A percentile compares a stretch with the other conserved stretches of the same genome.
phyloP scores from a whole-genome alignment of 2,113 vertebrate species.

The Pampusana beccarii region DNA sequence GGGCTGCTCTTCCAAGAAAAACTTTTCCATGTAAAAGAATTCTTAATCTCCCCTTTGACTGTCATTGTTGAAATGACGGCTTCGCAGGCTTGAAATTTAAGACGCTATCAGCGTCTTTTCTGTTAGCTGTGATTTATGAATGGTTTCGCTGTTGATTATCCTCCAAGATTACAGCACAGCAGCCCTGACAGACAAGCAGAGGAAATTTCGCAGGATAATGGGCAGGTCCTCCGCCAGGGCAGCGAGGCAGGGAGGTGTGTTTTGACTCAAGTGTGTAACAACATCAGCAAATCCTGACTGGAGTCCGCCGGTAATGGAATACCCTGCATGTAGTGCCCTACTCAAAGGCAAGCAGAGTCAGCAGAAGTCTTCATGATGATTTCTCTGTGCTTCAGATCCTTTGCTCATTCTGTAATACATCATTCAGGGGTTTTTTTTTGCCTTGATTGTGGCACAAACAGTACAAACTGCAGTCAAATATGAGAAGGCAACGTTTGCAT shows the following conservation, averaged over 20 bases:
- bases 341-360: neutral
- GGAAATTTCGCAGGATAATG: slow-evolving; percentile 36
- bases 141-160: slow-evolving; percentile 62
- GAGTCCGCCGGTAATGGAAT: neutral
- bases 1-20: slow-evolving; percentile 60
- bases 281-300: neutral
- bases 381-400: neutral
- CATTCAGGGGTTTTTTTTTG: neutral
- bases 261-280: slow-evolving; percentile 8
- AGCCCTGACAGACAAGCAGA: slow-evolving; percentile 54
- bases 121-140: slow-evolving; percentile 69
- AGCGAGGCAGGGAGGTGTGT: neutral
- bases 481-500: neutral
- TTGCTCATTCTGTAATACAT: neutral
- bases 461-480: neutral
- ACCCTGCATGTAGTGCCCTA: neutral
- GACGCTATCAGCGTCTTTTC: slow-evolving; percentile 58
- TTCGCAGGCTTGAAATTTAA: slow-evolving; percentile 62
- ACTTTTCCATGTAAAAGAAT: slow-evolving; percentile 70
- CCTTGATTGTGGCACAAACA: neutral
- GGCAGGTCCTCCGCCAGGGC: slow-evolving; percentile 4
- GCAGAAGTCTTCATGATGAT: neutral
- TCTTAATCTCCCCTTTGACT: slow-evolving; percentile 66
- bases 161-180: slow-evolving; percentile 61
- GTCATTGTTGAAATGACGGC: slow-evolving; percentile 67